Conservation (phyloP, 1,140 invertebrate species). For the Ips typographus region DNA sequence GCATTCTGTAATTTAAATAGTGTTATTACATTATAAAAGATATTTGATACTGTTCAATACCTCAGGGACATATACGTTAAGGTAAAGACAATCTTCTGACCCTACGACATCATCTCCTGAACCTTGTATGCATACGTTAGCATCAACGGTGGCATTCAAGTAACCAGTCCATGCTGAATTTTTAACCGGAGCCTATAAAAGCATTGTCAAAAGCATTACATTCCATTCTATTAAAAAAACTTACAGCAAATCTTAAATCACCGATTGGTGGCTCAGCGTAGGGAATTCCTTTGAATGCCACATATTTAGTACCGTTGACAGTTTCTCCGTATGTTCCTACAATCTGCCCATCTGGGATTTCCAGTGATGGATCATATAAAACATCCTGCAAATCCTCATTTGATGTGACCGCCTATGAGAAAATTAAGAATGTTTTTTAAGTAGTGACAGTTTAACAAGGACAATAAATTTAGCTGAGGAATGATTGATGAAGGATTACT, state of each 20-base stretch:
- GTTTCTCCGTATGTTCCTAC: conserved; percentile 1
- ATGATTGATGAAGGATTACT: too few relatives aligned
- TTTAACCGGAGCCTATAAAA: conserved; percentile 26
- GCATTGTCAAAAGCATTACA: background rate
- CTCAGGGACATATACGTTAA: conserved; percentile 34
- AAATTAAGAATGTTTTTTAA: too few relatives aligned
- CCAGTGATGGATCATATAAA: background rate
- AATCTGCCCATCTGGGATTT: conserved; percentile 25
- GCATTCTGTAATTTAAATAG: conserved; percentile 2
- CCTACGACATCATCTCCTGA: conserved; percentile 16
- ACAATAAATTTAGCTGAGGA: too few relatives aligned
- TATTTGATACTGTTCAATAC: conserved; percentile 15
- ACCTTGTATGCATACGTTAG: conserved; percentile 24
- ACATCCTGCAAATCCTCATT: too few relatives aligned
- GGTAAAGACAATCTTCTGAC: conserved; percentile 37
- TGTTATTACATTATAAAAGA: background rate
- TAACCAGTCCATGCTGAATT: conserved; percentile 29
- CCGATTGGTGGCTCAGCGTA: conserved; percentile 68
- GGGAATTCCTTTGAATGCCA: conserved; percentile 66
- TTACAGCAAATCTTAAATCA: conserved; percentile 59
- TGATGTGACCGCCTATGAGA: too few relatives aligned
- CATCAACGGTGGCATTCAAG: conserved; percentile 17
- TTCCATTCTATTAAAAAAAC: background rate
- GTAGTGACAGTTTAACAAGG: too few relatives aligned
- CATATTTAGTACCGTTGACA: conserved; percentile 44